Evolutionary conservation across 2,113 vertebrate species (phyloP), one percentile per base, ranked within the genome.

Genomic region (Columba livia): DNA sequence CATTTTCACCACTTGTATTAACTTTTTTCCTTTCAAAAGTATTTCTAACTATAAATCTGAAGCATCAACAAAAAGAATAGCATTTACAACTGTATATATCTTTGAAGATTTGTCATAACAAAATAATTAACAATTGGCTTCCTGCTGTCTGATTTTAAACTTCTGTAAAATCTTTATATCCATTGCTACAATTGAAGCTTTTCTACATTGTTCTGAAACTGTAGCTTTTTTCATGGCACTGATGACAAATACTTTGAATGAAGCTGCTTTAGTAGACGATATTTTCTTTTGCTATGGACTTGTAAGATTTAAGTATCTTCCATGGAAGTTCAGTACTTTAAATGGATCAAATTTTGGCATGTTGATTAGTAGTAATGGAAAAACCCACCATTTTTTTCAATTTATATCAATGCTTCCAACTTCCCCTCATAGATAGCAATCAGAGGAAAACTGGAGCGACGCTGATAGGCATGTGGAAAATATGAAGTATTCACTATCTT

Each of bases 381-480:
- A 94, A 96, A 89, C 29, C 32, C 29, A 4, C 57, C 10, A 9
- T 73, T 38, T 54, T 38, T 57, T 78, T 32, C 69, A 12, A 38
- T 56, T 70, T 70, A 16, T 74, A 69, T 51, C 44, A 86, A 64
- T 61, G 38, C 72, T 81, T 93, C 61, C 81, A 91, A n/a, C 61
- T 75, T 83, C 36, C n/a, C 50, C 77, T 71, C 2, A 0, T 6
- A 93, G 90, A 96, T 69, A 94, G 57, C 50, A 56, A 71, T 91
- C 79, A 93, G 57, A 93, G 62, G 48, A 94, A 71, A 91, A 66
- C 67, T 93, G 79, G 81, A 96, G 93, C 25, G 83, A 26, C 74
- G 69, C 67, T 56, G 64, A 80, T 25, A 86, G n/a, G 65, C 40
- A 44, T 56, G 23, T 62, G 93, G 95, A 93, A 96, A 96, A 81